These are phyloP conservation scores for Ellobius talpinus DNA, from an alignment of 2,113 vertebrate species.

Conservation along the genomic window DNA sequence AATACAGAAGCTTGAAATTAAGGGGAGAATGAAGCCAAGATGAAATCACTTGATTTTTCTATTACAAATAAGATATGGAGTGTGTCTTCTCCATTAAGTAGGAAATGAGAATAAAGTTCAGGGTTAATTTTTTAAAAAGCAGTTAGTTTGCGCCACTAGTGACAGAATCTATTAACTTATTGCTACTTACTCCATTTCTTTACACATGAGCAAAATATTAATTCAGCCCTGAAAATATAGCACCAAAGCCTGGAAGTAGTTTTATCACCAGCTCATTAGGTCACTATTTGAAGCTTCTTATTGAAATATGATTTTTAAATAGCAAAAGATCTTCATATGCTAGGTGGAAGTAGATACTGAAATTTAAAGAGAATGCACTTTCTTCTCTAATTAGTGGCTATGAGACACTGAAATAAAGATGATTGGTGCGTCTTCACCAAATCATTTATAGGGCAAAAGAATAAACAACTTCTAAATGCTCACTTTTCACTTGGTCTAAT, in stretches of 20 bases:
- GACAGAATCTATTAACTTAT: conserved; percentile 64
- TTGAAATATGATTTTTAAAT: conserved; percentile 63
- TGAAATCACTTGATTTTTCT: conserved; percentile 57
- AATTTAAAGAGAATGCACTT: conserved; percentile 61
- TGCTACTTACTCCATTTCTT: conserved; percentile 56
- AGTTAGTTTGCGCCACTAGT: conserved; percentile 45
- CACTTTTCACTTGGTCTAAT: background rate
- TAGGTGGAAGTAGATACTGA: conserved; percentile 27
- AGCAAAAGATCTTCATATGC: conserved; percentile 10
- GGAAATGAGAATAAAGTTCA: conserved; percentile 37
- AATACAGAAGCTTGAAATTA: conserved; percentile 42
- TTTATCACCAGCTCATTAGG: conserved; percentile 52
- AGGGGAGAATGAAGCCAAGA: conserved; percentile 1
- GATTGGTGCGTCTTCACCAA: background rate
- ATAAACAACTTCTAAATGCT: background rate
- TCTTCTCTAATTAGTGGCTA: background rate
- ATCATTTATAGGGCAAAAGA: background rate
- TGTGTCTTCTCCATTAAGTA: conserved; percentile 52
- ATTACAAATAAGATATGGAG: conserved; percentile 48
- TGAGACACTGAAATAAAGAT: background rate
- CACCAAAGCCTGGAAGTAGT: background rate
- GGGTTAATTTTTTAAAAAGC: conserved; percentile 70
- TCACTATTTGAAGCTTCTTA: conserved; percentile 32
- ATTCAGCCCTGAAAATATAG: conserved; percentile 13
- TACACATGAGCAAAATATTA: conserved; percentile 57